Conservation (phyloP, 2,888 invertebrate species). For the Trypoxylon attenuatum region DNA sequence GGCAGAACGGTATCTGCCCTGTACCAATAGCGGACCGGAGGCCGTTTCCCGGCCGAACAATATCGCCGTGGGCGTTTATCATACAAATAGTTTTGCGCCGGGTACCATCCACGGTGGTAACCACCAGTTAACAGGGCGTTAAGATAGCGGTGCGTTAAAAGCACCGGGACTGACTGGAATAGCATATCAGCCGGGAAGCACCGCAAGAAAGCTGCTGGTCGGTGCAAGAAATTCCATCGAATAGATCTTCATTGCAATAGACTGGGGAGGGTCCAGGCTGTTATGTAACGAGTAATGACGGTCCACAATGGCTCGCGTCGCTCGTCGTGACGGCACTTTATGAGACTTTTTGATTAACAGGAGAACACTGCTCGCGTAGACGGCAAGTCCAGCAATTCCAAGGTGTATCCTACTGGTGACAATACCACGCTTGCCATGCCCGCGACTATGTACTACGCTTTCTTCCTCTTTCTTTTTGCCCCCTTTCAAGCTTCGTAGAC, state of each 20-base stretch:
- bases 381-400: slow-evolving; percentile 35
- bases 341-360: slow-evolving; percentile 59
- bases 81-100: not conserved
- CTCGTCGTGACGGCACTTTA: slow-evolving; percentile 43
- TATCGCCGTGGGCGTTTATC: not conserved
- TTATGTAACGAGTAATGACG: slow-evolving; percentile 8
- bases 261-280: not conserved
- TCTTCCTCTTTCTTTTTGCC: not conserved
- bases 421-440: slow-evolving; percentile 29
- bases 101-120: not conserved
- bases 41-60: too few species aligned
- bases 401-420: slow-evolving; percentile 34
- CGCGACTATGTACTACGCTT: not conserved
- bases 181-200: slow-evolving; percentile 1
- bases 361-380: slow-evolving; percentile 27
- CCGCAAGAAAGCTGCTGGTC: not conserved
- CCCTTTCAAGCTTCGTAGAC: slow-evolving; percentile 7
- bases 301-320: slow-evolving; percentile 15
- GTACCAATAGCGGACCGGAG: not conserved
- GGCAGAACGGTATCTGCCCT: not conserved
- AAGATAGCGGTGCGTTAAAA: slow-evolving; percentile 5
- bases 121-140: not conserved
- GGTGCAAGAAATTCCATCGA: slow-evolving; percentile 12
- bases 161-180: not conserved
- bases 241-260: slow-evolving; percentile 43